These are phyloP conservation scores for Epinotia ramella DNA, from an alignment of 2,888 invertebrate genomes.

Conservation along the genomic window DNA sequence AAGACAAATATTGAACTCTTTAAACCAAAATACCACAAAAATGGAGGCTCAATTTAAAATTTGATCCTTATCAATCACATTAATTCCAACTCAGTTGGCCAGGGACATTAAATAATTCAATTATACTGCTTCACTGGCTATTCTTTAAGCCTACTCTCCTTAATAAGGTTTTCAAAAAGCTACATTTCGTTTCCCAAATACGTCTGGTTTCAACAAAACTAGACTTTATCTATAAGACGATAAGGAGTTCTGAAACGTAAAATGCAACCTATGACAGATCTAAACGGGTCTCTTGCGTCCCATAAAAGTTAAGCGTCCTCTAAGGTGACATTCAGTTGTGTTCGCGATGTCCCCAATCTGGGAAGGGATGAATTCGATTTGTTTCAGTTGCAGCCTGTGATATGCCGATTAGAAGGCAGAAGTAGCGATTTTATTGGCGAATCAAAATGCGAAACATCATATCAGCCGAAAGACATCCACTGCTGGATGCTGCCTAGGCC, in stretches of 20 bases:
- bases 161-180: background rate
- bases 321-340: conserved; percentile 4
- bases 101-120: background rate
- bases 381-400: background rate
- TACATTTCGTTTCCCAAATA: background rate
- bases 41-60: too few relatives aligned
- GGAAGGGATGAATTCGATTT: background rate
- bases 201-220: background rate
- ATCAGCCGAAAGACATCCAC: too few relatives aligned
- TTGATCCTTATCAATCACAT: background rate
- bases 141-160: background rate
- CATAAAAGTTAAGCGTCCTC: conserved; percentile 15
- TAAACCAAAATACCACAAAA: too few relatives aligned
- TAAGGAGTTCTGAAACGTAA: background rate
- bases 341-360: background rate
- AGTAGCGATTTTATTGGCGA: too few relatives aligned
- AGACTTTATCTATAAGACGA: background rate
- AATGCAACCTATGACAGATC: background rate
- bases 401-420: too few relatives aligned
- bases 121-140: background rate
- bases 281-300: conserved; percentile 7
- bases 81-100: background rate
- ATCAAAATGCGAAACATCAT: too few relatives aligned
- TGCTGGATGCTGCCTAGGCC: too few relatives aligned
- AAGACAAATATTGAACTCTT: too few relatives aligned